phyloP scores from a whole-genome alignment of 2,888 invertebrate genomes.

The Macroteleia sp. region DNA sequence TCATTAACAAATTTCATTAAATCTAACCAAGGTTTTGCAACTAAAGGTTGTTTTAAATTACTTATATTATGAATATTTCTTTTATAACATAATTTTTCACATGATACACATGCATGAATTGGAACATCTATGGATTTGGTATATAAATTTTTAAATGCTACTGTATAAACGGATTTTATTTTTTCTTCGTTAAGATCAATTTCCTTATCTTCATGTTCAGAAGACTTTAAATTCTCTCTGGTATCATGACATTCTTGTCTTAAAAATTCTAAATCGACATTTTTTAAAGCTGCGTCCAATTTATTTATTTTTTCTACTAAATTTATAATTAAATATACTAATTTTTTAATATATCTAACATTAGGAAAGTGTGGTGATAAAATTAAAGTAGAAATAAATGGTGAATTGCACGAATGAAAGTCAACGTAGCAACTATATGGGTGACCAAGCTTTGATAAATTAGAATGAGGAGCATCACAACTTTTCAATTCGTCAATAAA shows the following conservation, averaged over 20 bases:
- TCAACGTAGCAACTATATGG: slow-evolving; percentile 31
- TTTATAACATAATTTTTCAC: slow-evolving; percentile 56
- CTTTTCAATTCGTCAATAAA: slow-evolving; percentile 1
- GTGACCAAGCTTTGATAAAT: slow-evolving; percentile 11
- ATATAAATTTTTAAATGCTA: slow-evolving; percentile 54
- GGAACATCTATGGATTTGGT: slow-evolving; percentile 61
- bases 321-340: slow-evolving; percentile 13
- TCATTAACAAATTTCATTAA: neutral
- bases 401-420: slow-evolving; percentile 17
- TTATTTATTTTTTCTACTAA: neutral
- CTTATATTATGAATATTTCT: slow-evolving; percentile 46
- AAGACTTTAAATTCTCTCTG: slow-evolving; percentile 1
- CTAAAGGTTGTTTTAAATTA: slow-evolving; percentile 50
- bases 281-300: neutral
- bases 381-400: slow-evolving; percentile 23
- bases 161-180: slow-evolving; percentile 32
- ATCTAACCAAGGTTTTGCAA: slow-evolving; percentile 16
- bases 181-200: slow-evolving; percentile 57
- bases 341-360: slow-evolving; percentile 18
- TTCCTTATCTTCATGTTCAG: slow-evolving; percentile 11
- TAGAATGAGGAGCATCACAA: slow-evolving; percentile 3
- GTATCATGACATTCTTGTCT: neutral
- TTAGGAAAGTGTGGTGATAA: slow-evolving; percentile 20
- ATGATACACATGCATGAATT: slow-evolving; percentile 20
- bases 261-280: slow-evolving; percentile 9